Evolutionary conservation across 1,140 invertebrate genomes (phyloP).

Genomic region (Heterodera schachtii): DNA sequence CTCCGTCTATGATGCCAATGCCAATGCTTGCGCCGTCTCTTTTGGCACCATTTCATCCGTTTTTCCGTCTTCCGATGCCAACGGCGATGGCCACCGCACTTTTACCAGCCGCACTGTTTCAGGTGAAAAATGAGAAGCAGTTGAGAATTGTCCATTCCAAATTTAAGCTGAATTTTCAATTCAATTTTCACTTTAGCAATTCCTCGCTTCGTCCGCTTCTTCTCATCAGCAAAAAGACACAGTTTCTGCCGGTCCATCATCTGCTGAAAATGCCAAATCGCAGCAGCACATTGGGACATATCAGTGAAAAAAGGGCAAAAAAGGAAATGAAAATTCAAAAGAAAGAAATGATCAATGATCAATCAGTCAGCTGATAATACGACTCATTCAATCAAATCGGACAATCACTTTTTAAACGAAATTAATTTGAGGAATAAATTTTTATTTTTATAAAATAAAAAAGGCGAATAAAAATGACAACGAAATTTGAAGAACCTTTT

Average conservation of each 20-base stretch:
- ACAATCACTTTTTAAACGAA: too few species aligned
- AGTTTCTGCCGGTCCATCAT: not conserved
- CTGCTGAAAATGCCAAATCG: not conserved
- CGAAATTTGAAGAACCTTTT: not conserved
- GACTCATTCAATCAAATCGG: too few species aligned
- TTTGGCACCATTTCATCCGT: constrained; percentile 1
- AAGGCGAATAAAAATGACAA: not conserved
- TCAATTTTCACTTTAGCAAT: not conserved
- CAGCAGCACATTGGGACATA: not conserved
- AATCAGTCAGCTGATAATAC: too few species aligned
- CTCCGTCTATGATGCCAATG: not conserved
- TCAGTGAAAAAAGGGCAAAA: not conserved
- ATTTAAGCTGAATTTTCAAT: too few species aligned
- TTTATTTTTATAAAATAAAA: not conserved
- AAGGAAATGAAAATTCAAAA: not conserved
- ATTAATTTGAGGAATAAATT: too few species aligned
- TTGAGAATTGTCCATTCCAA: too few species aligned
- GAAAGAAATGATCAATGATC: too few species aligned
- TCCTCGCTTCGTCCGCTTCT: not conserved
- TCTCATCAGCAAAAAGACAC: not conserved
- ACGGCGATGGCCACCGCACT: constrained; percentile 4
- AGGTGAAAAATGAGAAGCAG: not conserved
- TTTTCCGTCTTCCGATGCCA: constrained; percentile 9
- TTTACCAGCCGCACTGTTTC: not conserved
- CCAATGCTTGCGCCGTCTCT: not conserved